Evolutionary conservation across 35 echinoderm and acorn worm genomes (phyloP).

Genomic region (Ptychodera flava): DNA sequence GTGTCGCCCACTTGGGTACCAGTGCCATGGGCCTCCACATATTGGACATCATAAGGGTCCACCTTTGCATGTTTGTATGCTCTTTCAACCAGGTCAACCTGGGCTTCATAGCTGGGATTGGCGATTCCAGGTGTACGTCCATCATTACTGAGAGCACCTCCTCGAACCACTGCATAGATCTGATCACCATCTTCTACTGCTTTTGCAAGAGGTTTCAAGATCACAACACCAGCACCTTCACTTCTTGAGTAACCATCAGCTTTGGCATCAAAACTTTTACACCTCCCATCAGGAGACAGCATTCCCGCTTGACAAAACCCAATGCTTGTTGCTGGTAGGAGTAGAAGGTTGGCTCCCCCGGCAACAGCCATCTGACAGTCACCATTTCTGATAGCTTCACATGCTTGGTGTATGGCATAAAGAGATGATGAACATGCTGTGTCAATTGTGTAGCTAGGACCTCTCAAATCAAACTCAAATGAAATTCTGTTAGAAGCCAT

Average conservation of each 20-base stretch:
- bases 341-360: conserved; percentile 78
- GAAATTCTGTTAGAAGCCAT: conserved; percentile 90
- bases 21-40: conserved; percentile 45
- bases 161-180: conserved; percentile 38
- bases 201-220: conserved; percentile 16
- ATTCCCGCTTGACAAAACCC: conserved; percentile 96
- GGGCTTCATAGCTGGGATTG: conserved; percentile 38
- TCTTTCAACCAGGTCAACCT: conserved; percentile 10
- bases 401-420: conserved; percentile 79
- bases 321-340: conserved; percentile 79
- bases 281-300: conserved; percentile 88
- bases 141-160: conserved; percentile 46
- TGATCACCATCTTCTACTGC: conserved; percentile 42
- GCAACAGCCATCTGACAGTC: conserved; percentile 91
- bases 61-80: conserved; percentile 45
- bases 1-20: conserved; percentile 42
- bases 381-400: conserved; percentile 77
- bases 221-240: not conserved
- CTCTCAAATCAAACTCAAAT: conserved; percentile 88
- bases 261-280: conserved; percentile 86
- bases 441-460: conserved; percentile 82
- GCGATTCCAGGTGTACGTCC: conserved; percentile 53
- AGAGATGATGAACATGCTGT: conserved; percentile 94
- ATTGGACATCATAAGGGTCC: conserved; percentile 10
- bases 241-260: conserved; percentile 63